Evolutionary conservation across 1,140 invertebrate genomes (phyloP).

Genomic region (Sitophilus oryzae): DNA sequence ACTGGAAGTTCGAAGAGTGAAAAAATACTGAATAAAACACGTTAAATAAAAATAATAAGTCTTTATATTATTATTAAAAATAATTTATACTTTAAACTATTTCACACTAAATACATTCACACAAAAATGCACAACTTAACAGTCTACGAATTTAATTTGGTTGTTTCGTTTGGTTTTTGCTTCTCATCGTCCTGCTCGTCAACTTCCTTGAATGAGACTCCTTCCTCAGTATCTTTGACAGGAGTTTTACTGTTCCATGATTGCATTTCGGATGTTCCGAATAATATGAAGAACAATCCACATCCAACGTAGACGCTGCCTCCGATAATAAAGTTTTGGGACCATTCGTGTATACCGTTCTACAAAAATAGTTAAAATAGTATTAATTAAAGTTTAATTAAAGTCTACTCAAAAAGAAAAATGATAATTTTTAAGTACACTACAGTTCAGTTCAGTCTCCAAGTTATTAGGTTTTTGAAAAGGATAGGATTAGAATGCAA

Average conservation of each 20-base stretch:
- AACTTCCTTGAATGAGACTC: slow-evolving; percentile 10
- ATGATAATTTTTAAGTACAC: too few species aligned
- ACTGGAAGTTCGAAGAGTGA: too few species aligned
- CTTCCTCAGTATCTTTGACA: slow-evolving; percentile 6
- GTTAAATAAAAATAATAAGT: too few species aligned
- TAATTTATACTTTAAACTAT: neutral
- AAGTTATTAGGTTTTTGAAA: too few species aligned
- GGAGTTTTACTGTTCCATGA: slow-evolving; percentile 41
- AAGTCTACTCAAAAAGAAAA: too few species aligned
- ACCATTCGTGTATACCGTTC: slow-evolving; percentile 55
- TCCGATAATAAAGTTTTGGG: slow-evolving; percentile 54
- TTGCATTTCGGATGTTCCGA: slow-evolving; percentile 46
- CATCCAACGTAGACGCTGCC: slow-evolving; percentile 48
- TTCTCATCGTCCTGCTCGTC: slow-evolving; percentile 5
- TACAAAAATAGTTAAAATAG: slow-evolving; percentile 33
- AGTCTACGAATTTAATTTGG: slow-evolving; percentile 12
- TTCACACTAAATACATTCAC: neutral
- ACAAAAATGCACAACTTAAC: neutral
- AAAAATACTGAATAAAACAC: too few species aligned
- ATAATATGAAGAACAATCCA: slow-evolving; percentile 50
- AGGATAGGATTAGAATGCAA: too few species aligned
- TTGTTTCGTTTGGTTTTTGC: slow-evolving; percentile 9
- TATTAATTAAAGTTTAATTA: neutral
- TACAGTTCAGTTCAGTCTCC: too few species aligned
- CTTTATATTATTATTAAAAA: neutral